These are phyloP conservation scores for Leucopternis melanops DNA, from an alignment of 2,113 vertebrate genomes.

Conservation along the genomic window DNA sequence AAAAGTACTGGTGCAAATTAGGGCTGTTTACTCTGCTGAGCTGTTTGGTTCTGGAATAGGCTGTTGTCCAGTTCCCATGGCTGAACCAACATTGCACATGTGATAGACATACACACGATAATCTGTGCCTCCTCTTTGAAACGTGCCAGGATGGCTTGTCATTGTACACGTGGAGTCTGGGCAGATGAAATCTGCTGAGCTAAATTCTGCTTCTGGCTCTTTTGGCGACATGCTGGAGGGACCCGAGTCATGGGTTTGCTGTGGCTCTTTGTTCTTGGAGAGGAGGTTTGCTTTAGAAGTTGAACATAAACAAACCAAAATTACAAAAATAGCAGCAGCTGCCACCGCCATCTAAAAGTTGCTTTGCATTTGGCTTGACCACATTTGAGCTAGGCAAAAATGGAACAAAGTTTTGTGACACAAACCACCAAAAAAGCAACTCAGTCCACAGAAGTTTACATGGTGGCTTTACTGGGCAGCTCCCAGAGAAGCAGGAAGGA, in stretches of 20 bases:
- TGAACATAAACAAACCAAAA: conserved; percentile 1
- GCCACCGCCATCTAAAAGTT: not conserved
- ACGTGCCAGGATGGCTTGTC: not conserved
- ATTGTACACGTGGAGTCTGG: not conserved
- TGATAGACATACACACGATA: fast-evolving
- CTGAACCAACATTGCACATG: not conserved
- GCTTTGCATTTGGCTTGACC: not conserved
- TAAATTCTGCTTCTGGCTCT: not conserved
- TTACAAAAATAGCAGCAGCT: not conserved
- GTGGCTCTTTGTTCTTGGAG: not conserved
- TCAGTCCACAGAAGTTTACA: too few species aligned
- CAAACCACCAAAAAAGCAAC: not conserved
- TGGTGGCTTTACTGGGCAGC: not conserved
- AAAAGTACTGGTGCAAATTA: not conserved
- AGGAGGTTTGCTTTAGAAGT: not conserved
- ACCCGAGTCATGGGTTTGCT: not conserved
- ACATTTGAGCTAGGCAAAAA: not conserved
- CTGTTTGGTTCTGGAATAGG: not conserved
- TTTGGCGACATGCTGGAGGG: not conserved
- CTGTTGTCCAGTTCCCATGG: not conserved
- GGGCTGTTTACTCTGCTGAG: not conserved
- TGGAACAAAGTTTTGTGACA: not conserved
- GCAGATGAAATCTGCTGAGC: not conserved
- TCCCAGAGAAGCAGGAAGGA: not conserved
- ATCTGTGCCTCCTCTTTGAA: not conserved